Conservation (phyloP, 1,140 invertebrate species). For the Drosophila azteca region DNA sequence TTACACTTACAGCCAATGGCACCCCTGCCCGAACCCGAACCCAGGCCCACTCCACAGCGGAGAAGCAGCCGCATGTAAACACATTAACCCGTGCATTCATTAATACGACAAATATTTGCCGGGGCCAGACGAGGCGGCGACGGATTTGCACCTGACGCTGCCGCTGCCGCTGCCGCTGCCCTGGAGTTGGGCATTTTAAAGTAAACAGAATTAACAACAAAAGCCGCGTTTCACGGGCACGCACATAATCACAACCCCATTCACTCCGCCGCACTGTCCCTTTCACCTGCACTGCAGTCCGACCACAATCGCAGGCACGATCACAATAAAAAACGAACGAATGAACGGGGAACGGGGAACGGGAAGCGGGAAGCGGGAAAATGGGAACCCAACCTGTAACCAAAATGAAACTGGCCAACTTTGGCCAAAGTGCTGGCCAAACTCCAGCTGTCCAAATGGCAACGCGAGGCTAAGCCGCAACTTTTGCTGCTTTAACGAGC, state of each 20-base stretch:
- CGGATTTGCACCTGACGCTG: neutral
- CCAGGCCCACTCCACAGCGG: slow-evolving; percentile 16
- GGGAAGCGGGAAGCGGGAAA: neutral
- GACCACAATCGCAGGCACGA: slow-evolving; percentile 36
- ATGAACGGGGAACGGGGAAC: too few relatives aligned
- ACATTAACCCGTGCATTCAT: slow-evolving; percentile 80
- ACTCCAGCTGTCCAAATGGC: slow-evolving; percentile 3
- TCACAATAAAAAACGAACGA: slow-evolving; percentile 35
- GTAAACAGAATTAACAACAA: slow-evolving; percentile 82
- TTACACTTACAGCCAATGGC: too few relatives aligned
- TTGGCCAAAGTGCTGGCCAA: neutral
- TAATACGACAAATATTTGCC: slow-evolving; percentile 76
- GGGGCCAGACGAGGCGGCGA: slow-evolving; percentile 39
- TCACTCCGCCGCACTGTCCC: neutral
- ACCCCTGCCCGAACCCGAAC: too few relatives aligned
- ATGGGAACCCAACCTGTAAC: slow-evolving; percentile 25
- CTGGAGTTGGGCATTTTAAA: slow-evolving; percentile 63
- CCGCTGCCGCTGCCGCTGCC: neutral
- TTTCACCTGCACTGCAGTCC: neutral
- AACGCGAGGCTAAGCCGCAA: slow-evolving; percentile 31
- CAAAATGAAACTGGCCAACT: neutral
- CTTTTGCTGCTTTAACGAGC: slow-evolving; percentile 53
- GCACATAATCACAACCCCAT: slow-evolving; percentile 30
- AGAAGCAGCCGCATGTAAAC: slow-evolving; percentile 57
- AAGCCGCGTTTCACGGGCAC: slow-evolving; percentile 46